Conservation (phyloP, 2,113 vertebrate species). For the Albula glossodonta region DNA sequence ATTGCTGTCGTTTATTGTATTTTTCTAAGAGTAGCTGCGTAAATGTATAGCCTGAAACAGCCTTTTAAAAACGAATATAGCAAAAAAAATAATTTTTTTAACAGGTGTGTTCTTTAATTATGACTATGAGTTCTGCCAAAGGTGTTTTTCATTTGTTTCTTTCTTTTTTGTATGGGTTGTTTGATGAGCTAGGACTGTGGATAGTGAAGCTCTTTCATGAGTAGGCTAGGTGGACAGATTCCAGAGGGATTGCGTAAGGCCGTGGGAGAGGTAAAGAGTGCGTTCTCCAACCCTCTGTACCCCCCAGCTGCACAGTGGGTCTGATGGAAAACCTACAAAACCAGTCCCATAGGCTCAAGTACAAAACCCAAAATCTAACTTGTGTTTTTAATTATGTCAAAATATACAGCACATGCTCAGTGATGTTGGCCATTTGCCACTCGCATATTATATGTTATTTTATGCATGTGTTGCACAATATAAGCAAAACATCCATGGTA, state of each 20-base stretch:
- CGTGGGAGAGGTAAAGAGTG: conserved; percentile 69
- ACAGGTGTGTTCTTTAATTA: conserved; percentile 61
- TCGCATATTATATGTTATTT: background rate
- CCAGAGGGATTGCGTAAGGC: conserved; percentile 61
- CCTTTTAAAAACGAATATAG: conserved; percentile 74
- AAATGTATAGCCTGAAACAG: conserved; percentile 80
- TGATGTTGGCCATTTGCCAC: background rate
- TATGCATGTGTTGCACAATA: conserved; percentile 4
- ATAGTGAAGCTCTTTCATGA: conserved; percentile 72
- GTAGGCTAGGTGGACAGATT: conserved; percentile 71
- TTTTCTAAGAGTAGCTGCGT: conserved; percentile 68
- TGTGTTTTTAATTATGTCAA: conserved; percentile 74
- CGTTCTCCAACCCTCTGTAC: conserved; percentile 76
- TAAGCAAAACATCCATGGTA: background rate
- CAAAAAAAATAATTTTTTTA: conserved; percentile 38
- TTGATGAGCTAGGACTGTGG: conserved; percentile 68
- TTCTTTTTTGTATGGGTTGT: conserved; percentile 44
- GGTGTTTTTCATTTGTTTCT: conserved; percentile 68
- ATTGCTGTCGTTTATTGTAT: conserved; percentile 32
- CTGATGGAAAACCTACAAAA: background rate
- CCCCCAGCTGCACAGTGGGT: conserved; percentile 74
- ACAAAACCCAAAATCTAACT: background rate
- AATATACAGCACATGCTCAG: background rate
- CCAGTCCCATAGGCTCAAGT: background rate
- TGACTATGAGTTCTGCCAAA: conserved; percentile 81